These are phyloP conservation scores for Hydropotes inermis DNA, from an alignment of 2,113 vertebrate species.

Conservation along the genomic window DNA sequence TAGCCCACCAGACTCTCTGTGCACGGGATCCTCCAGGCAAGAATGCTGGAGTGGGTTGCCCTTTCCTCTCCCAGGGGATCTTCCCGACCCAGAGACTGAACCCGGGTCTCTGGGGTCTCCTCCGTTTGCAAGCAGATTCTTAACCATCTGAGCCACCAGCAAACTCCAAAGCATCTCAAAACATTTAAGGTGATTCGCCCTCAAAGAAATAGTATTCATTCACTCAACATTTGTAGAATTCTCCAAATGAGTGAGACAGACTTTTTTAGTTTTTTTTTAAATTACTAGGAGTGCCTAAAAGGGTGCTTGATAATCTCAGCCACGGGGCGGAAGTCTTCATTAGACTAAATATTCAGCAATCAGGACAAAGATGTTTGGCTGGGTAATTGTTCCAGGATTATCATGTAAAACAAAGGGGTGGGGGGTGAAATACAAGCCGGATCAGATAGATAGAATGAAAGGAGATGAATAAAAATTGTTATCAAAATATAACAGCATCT, in stretches of 20 bases:
- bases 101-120: background rate
- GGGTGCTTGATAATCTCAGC: background rate
- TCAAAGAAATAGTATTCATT: background rate
- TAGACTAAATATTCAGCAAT: background rate
- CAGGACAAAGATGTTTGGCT: background rate
- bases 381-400: background rate
- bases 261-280: background rate
- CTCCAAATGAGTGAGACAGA: background rate
- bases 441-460: background rate
- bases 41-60: background rate
- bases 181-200: background rate
- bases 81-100: background rate
- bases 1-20: background rate
- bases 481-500: background rate
- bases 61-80: background rate
- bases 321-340: background rate
- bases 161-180: background rate
- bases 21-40: background rate
- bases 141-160: background rate
- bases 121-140: background rate
- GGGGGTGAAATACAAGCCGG: rapidly evolving
- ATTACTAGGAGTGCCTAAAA: background rate
- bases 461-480: background rate
- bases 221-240: background rate
- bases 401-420: background rate